Conservation (phyloP, 1,140 invertebrate genomes). For the Thaumatotibia leucotreta region DNA sequence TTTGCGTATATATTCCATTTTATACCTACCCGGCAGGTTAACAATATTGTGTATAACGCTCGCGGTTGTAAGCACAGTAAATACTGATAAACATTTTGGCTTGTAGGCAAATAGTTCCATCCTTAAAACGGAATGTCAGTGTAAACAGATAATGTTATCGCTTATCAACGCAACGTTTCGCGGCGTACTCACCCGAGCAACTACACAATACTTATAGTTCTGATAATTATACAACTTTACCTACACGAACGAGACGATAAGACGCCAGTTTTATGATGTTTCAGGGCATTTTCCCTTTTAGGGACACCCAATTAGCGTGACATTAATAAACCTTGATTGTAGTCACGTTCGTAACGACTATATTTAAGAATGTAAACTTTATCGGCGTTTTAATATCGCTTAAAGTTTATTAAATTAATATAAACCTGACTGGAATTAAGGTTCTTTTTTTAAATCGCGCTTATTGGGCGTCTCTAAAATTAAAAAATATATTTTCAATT, state of each 20-base stretch:
- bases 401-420: too few species aligned
- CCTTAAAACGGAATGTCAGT: not conserved
- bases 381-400: too few species aligned
- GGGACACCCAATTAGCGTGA: too few species aligned
- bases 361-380: too few species aligned
- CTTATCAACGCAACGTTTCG: not conserved
- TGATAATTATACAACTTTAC: not conserved
- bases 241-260: not conserved
- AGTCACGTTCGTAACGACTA: too few species aligned
- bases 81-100: not conserved
- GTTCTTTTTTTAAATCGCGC: too few species aligned
- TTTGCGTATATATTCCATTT: too few species aligned
- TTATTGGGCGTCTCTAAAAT: too few species aligned
- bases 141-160: conserved; percentile 6
- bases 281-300: too few species aligned
- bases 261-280: not conserved
- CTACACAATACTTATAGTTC: not conserved
- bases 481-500: too few species aligned
- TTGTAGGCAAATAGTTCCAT: not conserved
- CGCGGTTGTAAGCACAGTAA: not conserved
- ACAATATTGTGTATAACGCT: not conserved
- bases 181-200: not conserved
- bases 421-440: too few species aligned
- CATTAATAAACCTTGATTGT: too few species aligned
- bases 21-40: not conserved